Conservation (phyloP, 1,140 invertebrate genomes). For the Bombus ignitus region DNA sequence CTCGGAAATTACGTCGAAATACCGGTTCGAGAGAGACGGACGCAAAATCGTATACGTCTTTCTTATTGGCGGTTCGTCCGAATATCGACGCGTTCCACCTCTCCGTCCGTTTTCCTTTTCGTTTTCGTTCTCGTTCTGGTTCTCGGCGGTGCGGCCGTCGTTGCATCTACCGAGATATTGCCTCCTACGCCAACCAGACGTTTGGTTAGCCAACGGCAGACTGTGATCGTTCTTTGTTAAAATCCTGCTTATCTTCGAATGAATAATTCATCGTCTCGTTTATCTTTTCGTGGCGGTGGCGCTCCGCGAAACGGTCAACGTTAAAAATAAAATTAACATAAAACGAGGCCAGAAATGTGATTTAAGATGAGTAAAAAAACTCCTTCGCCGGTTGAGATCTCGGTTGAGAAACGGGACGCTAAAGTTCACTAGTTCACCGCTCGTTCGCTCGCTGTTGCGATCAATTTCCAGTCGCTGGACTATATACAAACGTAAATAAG, state of each 20-base stretch:
- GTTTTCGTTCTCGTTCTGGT: background rate
- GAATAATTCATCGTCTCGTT: constrained; percentile 55
- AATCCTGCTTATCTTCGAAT: constrained; percentile 45
- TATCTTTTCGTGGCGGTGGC: background rate
- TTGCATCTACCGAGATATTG: background rate
- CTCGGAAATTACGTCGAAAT: constrained; percentile 43
- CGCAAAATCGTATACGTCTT: constrained; percentile 11
- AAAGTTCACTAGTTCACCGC: background rate
- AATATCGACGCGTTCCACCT: constrained; percentile 14
- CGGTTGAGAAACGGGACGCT: background rate
- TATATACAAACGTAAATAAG: too few relatives aligned
- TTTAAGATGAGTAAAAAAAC: constrained; percentile 38
- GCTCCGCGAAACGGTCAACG: constrained; percentile 28
- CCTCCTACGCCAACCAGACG: background rate
- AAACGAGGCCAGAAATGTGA: constrained; percentile 32
- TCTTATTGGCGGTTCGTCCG: constrained; percentile 31
- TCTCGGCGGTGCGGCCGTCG: background rate
- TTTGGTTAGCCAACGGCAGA: background rate
- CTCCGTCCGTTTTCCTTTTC: background rate
- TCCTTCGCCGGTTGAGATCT: background rate
- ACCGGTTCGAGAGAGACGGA: background rate
- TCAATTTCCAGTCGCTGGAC: background rate
- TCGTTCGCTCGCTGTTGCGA: background rate
- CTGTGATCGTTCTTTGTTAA: constrained; percentile 45
- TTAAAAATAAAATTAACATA: constrained; percentile 53